A percentile compares a stretch with the other conserved stretches of the same genome.
phyloP scores from a whole-genome alignment of 2,888 invertebrate species.

The Barypeithes pellucidus region DNA sequence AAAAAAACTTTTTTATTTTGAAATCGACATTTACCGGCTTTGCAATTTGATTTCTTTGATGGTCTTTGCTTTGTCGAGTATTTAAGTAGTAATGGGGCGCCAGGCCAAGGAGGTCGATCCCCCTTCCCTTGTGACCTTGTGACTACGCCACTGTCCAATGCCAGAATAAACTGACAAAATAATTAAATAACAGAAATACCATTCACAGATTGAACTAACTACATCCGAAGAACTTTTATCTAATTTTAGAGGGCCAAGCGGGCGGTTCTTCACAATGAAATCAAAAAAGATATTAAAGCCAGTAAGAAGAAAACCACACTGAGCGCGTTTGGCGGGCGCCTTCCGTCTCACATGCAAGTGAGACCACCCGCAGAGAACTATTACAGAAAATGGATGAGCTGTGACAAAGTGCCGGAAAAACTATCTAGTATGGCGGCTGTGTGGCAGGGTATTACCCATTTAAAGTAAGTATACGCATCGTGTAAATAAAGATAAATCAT shows the following conservation, averaged over 20 bases:
- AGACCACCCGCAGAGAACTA: constrained; percentile 69
- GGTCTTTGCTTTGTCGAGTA: no score
- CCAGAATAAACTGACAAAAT: no score
- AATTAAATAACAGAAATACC: no score
- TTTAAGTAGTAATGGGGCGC: no score
- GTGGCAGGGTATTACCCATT: constrained; percentile 77
- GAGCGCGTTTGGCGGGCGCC: constrained; percentile 55
- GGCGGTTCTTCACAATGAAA: constrained; percentile 54
- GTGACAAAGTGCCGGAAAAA: constrained; percentile 74
- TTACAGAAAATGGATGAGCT: constrained; percentile 73
- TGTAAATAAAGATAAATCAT: no score
- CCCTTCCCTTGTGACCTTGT: no score
- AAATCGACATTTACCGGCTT: no score
- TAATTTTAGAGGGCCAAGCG: constrained; percentile 50
- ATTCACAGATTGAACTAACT: no score
- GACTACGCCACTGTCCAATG: no score
- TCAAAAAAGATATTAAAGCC: constrained; percentile 54
- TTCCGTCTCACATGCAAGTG: constrained; percentile 56
- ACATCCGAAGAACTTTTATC: neutral
- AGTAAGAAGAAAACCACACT: constrained; percentile 48
- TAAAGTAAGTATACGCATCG: constrained; percentile 67
- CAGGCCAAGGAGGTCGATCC: no score
- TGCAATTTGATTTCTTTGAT: no score
- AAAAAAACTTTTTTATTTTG: no score
- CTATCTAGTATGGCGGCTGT: constrained; percentile 76